Base-by-base conservation (phyloP, 35 echinoderm and acorn worm genomes). In the Heliocidaris erythrogramma region DNA sequence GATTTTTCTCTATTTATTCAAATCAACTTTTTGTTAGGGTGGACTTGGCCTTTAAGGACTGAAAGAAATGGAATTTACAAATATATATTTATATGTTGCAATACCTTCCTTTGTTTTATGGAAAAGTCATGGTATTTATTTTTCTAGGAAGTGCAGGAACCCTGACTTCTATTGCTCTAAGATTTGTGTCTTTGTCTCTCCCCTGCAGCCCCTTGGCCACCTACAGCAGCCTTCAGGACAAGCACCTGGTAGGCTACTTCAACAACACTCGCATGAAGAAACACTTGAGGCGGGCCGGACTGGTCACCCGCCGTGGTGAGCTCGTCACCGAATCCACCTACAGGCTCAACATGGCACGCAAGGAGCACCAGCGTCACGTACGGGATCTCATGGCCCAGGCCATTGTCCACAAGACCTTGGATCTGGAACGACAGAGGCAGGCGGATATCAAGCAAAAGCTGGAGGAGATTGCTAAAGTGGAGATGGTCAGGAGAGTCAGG, bases 181-280 rank as follows among this genome's bases (percentile, higher is more conserved):
- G 35, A 42, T 1, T 42, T 42, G 1, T 42, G 35, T 42, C 35
- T 65, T 85, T 85, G 24, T 94, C 93, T 96, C 29, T 88, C 29
- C 47, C 87, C 31, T 89, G 7, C 96, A 99, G 98, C 53, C 98
- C 97, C 29, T 48, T 99, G 98, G 78, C 97, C 85, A 93, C 95
- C 59, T 99, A 99, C 94, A 99, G 94, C 61, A 99, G 98, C 95
- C 97, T 99, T 13, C 97, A 97, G 95, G 98, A 99, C 96, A 97
- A 97, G 56, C 96, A 99, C 96, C 94, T 99, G 95, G 96, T 97
- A 0, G 98, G 98, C 88, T 99, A 97, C 94, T 99, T 99, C 97
- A 99, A 97, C 97, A 99, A 99, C 85, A 95, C 95, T 7, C 94
- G 96, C 32, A 99, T 99, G 96, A 93, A 97, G 8, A 53, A 96